Conservation (phyloP, 2,888 invertebrate genomes). For the Xestobium rufovillosum region DNA sequence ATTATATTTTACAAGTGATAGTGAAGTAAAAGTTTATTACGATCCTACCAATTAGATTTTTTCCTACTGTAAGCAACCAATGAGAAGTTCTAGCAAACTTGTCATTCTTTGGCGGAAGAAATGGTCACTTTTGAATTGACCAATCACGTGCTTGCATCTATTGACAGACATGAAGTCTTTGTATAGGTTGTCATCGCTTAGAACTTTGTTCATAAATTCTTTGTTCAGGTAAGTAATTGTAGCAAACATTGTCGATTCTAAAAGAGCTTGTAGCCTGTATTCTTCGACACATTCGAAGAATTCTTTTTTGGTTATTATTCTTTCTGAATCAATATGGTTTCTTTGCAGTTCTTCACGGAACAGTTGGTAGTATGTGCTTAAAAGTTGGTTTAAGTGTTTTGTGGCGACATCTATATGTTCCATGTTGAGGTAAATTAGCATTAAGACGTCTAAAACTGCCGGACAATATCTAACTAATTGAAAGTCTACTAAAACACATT, state of each 20-base stretch:
- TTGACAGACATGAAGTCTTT: slow-evolving; percentile 48
- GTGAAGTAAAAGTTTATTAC: no score
- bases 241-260: slow-evolving; percentile 49
- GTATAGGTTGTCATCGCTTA: slow-evolving; percentile 47
- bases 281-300: slow-evolving; percentile 45
- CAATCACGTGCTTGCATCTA: slow-evolving; percentile 48
- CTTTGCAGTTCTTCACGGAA: slow-evolving; percentile 42
- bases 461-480: slow-evolving; percentile 60
- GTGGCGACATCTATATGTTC: slow-evolving; percentile 46
- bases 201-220: slow-evolving; percentile 43
- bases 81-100: slow-evolving; percentile 50
- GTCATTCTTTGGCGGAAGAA: slow-evolving; percentile 47
- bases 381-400: slow-evolving; percentile 44
- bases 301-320: slow-evolving; percentile 41
- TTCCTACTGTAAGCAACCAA: slow-evolving; percentile 39
- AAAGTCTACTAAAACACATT: slow-evolving; percentile 61
- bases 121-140: slow-evolving; percentile 47
- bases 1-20: no score
- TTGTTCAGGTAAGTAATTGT: slow-evolving; percentile 50
- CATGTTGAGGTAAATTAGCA: slow-evolving; percentile 50
- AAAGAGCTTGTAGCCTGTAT: slow-evolving; percentile 48
- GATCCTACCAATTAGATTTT: no score
- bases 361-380: slow-evolving; percentile 51
- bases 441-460: slow-evolving; percentile 54
- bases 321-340: slow-evolving; percentile 40